Evolutionary conservation across 2,113 vertebrate species (phyloP).

Genomic region (Lucifuga dentata): DNA sequence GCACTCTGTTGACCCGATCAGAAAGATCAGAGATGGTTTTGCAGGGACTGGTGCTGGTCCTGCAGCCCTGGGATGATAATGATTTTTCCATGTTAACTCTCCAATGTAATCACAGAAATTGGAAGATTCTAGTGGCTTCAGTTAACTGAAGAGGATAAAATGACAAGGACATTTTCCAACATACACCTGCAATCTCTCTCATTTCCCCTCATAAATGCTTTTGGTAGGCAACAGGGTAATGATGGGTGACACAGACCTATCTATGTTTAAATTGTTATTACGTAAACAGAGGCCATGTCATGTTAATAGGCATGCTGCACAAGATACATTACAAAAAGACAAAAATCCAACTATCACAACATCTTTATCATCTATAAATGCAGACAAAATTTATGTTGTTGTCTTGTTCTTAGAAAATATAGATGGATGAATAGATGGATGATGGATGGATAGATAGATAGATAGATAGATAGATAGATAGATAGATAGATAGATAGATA

Average conservation of each 20-base stretch:
- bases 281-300: not conserved
- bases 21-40: slow-evolving; percentile 12
- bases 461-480: no score
- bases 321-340: no score
- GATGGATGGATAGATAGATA: no score
- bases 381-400: no score
- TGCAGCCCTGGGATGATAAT: slow-evolving; percentile 5
- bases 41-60: not conserved
- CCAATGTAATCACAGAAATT: slow-evolving; percentile 28
- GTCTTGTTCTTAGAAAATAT: no score
- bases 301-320: not conserved
- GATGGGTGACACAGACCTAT: not conserved
- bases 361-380: no score
- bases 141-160: slow-evolving; percentile 19
- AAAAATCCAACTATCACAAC: no score
- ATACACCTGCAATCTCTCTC: not conserved
- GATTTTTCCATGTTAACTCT: slow-evolving; percentile 8
- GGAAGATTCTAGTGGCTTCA: slow-evolving; percentile 16
- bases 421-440: no score
- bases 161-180: slow-evolving; percentile 11
- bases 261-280: not conserved
- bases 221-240: not conserved
- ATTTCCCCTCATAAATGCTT: not conserved
- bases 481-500: no score
- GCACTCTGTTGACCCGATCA: slow-evolving; percentile 6